Base-by-base conservation (phyloP, 2,888 invertebrate genomes). In the Hirudinaria manillensis region DNA sequence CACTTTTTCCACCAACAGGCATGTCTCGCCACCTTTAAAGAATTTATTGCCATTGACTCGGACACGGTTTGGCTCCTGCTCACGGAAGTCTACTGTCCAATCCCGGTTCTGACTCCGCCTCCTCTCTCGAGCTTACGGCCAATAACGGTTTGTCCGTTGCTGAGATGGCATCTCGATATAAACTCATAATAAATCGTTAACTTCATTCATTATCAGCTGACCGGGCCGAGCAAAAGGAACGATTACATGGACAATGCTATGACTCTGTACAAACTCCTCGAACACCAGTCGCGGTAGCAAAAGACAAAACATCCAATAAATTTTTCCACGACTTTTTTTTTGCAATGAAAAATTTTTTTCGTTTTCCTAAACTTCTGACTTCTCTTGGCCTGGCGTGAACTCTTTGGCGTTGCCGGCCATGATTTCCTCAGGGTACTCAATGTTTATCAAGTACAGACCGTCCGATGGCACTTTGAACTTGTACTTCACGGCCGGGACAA, bases 401-500 rank as follows among this genome's bases (percentile, higher is more conserved):
- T 45, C 45, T 10, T 61, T 61, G 61, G 24, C 29, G 10, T 61
- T 61, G 61, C 29, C 29, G 7, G 16, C 32, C 27, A 53, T 24
- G 38, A 72, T 29, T 2, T 55, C 55, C 24, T 32, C 13, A 73
- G 73, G 71, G 55, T 77, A 78, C 45, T 78, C 53, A 29, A 78
- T 72, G 56, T 77, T 70, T 24, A 70, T 66, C 7, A 78, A 75
- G 68, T 76, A 78, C 24, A 78, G 73, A 3, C 61, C 78, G 27
- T 72, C 53, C 4, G 77, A n/a, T 2, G 78, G 78, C 29, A 78
- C 75, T 34, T 76, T 65, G 65, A 45, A 72, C 10, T 66, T 75
- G 56, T 16, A n/a, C 0, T 27, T 70, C 36, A 34, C 3, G 13
- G 13, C 24, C 13, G 24, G 61, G n/a, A 29, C 24, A 16, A 61